Evolutionary conservation across 2,113 vertebrate genomes (phyloP).

Genomic region (Monarcha castaneiventris): DNA sequence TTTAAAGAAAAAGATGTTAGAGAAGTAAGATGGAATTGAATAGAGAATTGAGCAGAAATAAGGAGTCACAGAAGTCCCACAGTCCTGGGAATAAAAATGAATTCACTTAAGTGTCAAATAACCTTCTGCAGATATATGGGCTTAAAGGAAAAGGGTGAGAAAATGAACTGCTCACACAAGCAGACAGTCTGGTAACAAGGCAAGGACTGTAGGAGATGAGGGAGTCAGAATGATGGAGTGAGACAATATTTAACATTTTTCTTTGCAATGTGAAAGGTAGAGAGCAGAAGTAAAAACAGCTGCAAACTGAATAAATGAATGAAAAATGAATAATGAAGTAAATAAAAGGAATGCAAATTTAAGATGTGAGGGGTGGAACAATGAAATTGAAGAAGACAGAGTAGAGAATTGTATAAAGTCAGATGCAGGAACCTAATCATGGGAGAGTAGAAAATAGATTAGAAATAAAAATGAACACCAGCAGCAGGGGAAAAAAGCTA

Average conservation of each 20-base stretch:
- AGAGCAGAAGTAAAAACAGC: not conserved
- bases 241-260: not conserved
- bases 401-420: not conserved
- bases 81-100: not conserved
- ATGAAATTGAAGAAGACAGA: constrained; percentile 6
- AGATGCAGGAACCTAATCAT: not conserved
- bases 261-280: not conserved
- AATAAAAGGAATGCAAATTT: constrained; percentile 41
- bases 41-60: not conserved
- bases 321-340: constrained; percentile 22
- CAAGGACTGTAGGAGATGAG: not conserved
- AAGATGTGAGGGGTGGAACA: not conserved
- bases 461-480: constrained; percentile 11
- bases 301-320: constrained; percentile 16
- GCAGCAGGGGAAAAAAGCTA: not conserved
- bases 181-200: not conserved
- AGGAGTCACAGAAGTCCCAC: not conserved
- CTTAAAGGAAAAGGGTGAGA: not conserved
- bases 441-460: not conserved
- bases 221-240: not conserved
- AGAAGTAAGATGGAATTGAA: not conserved
- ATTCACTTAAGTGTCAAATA: not conserved
- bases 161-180: not conserved
- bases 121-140: not conserved
- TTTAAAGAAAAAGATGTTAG: not conserved